Evolutionary conservation across 2,888 invertebrate genomes (phyloP).

Genomic region (Eupithecia tripunctaria): DNA sequence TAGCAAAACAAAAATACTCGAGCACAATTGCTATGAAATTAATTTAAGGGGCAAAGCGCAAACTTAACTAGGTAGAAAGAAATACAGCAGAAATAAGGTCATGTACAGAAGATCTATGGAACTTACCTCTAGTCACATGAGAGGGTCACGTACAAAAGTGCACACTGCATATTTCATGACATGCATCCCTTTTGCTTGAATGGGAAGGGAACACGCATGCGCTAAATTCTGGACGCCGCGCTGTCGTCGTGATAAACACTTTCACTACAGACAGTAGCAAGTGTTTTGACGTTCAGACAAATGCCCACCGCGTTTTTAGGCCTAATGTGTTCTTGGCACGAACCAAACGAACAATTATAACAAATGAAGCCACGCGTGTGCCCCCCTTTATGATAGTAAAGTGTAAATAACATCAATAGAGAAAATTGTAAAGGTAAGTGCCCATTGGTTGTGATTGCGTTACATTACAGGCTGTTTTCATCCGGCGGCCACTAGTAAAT

Average conservation of each 20-base stretch:
- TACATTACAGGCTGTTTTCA: conserved; percentile 48
- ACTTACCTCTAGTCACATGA: conserved; percentile 10
- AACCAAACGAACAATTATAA: conserved; percentile 65
- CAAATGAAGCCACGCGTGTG: conserved; percentile 72
- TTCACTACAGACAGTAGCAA: conserved; percentile 70
- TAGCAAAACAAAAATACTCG: neutral
- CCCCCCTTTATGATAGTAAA: conserved; percentile 77
- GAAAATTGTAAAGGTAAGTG: conserved; percentile 65
- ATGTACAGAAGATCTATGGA: conserved; percentile 17
- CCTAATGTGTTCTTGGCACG: conserved; percentile 82
- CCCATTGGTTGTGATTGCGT: conserved; percentile 56
- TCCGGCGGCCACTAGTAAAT: conserved; percentile 24
- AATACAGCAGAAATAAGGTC: conserved; percentile 7
- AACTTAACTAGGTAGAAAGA: neutral
- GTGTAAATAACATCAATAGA: conserved; percentile 59
- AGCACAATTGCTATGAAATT: neutral
- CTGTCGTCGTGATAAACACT: conserved; percentile 58
- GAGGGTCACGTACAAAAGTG: conserved; percentile 46
- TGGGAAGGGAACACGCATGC: conserved; percentile 68
- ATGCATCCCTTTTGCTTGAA: conserved; percentile 56
- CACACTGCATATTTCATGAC: conserved; percentile 52
- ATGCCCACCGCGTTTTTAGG: conserved; percentile 65
- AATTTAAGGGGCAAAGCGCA: neutral
- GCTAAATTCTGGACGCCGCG: conserved; percentile 74
- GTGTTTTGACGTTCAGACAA: conserved; percentile 77